phyloP scores from a whole-genome alignment of 92 coral and sea anemone species.

The Galaxea fascicularis region DNA sequence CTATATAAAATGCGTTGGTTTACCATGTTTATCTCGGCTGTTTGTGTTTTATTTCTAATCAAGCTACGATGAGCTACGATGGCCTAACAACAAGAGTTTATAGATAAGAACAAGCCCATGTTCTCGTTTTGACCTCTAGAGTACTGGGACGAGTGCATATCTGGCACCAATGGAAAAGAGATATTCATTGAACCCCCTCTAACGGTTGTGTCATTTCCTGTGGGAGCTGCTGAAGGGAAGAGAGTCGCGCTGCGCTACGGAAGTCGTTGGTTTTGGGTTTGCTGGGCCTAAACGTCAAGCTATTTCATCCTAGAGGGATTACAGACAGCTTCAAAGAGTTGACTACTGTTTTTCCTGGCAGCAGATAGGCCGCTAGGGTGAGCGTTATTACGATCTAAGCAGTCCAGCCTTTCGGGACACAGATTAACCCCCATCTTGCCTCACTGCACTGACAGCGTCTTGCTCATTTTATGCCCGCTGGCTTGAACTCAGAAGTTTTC shows the following conservation, averaged over 20 bases:
- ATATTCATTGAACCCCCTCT: constrained; percentile 30
- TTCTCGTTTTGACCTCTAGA: no score
- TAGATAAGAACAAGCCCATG: no score
- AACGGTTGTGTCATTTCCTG: constrained; percentile 19
- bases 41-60: no score
- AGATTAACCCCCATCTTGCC: not conserved
- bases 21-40: no score
- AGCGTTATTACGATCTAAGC: not conserved
- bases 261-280: constrained; percentile 26
- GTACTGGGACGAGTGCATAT: not conserved
- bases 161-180: not conserved
- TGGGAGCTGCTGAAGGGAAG: not conserved
- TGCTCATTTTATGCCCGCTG: constrained; percentile 17
- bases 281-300: not conserved
- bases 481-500: not conserved
- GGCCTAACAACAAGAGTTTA: no score
- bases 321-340: not conserved
- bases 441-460: not conserved
- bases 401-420: not conserved
- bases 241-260: not conserved
- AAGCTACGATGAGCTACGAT: no score
- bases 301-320: not conserved
- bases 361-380: constrained; percentile 43
- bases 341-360: constrained; percentile 27
- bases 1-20: no score